These are phyloP conservation scores for Cosmopolites sordidus DNA, from an alignment of 2,888 invertebrate species.

Conservation along the genomic window DNA sequence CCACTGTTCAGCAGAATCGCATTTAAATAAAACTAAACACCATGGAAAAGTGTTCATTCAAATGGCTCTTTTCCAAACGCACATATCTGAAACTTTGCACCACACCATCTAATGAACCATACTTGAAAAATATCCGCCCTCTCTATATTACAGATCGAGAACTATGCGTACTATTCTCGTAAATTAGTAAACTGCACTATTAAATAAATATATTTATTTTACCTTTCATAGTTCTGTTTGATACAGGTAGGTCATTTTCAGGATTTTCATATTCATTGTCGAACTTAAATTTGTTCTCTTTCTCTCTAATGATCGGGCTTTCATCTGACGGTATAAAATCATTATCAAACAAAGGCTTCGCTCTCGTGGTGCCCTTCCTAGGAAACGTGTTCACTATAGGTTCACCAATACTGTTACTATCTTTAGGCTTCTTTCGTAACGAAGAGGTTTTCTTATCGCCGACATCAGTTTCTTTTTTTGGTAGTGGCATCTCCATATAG, in stretches of 20 bases:
- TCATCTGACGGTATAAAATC: conserved; percentile 25
- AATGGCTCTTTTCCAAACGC: no score
- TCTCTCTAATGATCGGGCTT: conserved; percentile 22
- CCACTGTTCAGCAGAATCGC: no score
- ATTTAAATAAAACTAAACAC: no score
- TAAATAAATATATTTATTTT: no score
- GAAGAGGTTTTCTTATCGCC: conserved; percentile 39
- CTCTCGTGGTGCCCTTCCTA: conserved; percentile 47
- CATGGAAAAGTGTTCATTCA: no score
- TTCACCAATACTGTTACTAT: conserved; percentile 43
- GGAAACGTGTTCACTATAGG: conserved; percentile 39
- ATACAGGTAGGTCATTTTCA: conserved; percentile 39
- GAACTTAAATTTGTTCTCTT: conserved; percentile 45
- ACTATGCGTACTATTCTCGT: no score
- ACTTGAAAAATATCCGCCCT: no score
- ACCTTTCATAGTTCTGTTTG: conserved; percentile 26
- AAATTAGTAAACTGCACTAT: no score
- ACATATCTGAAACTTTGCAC: no score
- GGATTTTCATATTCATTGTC: conserved; percentile 63
- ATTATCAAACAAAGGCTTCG: conserved; percentile 47
- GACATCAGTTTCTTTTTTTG: conserved; percentile 16
- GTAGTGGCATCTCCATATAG: conserved; percentile 13
- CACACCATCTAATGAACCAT: no score
- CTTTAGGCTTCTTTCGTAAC: conserved; percentile 38
- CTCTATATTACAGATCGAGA: no score